phyloP scores from a whole-genome alignment of 2,113 vertebrate species.

The Pogona vitticeps region DNA sequence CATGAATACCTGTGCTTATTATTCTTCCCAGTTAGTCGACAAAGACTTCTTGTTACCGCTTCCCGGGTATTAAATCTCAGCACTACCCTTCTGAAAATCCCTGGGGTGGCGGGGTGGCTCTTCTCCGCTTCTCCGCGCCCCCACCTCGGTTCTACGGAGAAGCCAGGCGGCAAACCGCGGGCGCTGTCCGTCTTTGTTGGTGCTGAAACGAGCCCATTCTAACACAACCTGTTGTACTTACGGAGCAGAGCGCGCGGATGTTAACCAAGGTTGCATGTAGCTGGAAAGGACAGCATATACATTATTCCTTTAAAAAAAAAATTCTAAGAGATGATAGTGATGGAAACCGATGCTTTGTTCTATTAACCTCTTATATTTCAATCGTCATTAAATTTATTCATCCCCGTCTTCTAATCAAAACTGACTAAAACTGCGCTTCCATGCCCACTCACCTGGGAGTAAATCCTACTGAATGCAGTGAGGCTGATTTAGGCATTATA shows the following conservation, averaged over 20 bases:
- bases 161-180: not conserved
- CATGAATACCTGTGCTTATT: not conserved
- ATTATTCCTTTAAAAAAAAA: not conserved
- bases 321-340: too few species aligned
- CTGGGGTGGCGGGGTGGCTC: too few species aligned
- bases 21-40: not conserved
- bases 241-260: too few species aligned
- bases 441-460: not conserved
- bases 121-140: not conserved
- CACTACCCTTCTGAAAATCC: too few species aligned
- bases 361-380: too few species aligned
- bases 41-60: not conserved
- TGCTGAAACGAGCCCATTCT: slow-evolving; percentile 3
- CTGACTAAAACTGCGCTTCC: not conserved
- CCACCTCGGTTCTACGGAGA: not conserved
- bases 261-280: not conserved
- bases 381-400: too few species aligned
- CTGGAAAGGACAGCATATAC: not conserved
- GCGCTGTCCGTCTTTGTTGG: not conserved
- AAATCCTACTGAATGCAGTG: too few species aligned
- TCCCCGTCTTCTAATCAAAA: not conserved
- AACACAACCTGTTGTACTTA: not conserved
- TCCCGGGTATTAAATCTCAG: too few species aligned
- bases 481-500: not conserved
- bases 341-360: not conserved